These are phyloP conservation scores for Nycticorax nycticorax DNA, from an alignment of 2,113 vertebrate species.

Conservation along the genomic window DNA sequence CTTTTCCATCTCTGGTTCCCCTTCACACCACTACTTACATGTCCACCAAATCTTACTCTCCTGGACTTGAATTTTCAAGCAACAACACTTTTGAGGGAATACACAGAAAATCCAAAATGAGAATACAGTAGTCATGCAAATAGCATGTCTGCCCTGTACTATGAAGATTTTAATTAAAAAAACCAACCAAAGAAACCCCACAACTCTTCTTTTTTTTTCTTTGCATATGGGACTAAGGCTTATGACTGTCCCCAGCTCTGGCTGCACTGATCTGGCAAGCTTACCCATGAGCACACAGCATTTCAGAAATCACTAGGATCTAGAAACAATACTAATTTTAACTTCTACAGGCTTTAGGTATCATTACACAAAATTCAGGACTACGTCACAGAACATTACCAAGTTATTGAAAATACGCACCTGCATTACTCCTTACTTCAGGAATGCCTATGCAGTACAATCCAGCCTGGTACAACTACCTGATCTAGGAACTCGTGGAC, in stretches of 20 bases:
- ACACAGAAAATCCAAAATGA: neutral
- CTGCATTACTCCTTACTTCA: neutral
- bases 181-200: fast-evolving
- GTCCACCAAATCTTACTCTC: neutral
- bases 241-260: neutral
- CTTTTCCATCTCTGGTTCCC: neutral
- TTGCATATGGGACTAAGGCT: neutral
- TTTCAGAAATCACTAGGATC: neutral
- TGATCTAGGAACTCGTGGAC: neutral
- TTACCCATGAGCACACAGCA: neutral
- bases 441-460: neutral
- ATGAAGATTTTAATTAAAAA: neutral
- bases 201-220: neutral
- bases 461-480: neutral
- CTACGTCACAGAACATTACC: neutral
- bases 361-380: neutral
- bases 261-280: neutral
- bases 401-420: neutral
- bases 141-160: neutral
- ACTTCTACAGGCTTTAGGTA: neutral
- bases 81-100: neutral
- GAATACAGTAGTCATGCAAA: neutral
- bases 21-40: neutral
- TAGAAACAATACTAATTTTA: neutral
- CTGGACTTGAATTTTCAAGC: neutral